Conservation (phyloP, 2,113 vertebrate species). For the Grammomys dolichurus region DNA sequence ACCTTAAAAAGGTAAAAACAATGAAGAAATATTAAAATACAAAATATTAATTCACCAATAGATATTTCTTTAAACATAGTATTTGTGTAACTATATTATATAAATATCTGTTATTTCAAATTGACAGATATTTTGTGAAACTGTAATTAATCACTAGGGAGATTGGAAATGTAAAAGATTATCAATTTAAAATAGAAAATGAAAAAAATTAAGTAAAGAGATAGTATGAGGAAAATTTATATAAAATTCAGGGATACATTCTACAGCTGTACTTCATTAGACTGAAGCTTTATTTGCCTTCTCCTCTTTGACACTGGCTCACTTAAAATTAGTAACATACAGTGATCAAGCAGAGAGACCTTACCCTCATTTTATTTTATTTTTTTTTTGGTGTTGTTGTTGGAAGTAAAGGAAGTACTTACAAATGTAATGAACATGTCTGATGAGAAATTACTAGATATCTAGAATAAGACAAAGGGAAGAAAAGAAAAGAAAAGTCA, state of each 20-base stretch:
- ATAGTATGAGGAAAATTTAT: background rate
- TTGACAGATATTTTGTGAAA: background rate
- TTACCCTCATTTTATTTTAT: background rate
- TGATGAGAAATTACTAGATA: constrained; percentile 83
- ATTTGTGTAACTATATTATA: background rate
- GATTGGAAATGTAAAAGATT: background rate
- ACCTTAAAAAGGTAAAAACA: background rate
- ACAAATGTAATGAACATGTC: constrained; percentile 87
- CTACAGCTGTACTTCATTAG: too few relatives aligned
- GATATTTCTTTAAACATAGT: background rate
- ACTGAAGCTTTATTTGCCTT: background rate
- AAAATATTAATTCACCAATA: background rate
- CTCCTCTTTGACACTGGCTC: background rate
- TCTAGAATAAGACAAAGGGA: constrained; percentile 81
- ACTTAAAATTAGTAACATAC: background rate
- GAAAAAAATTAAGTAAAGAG: background rate
- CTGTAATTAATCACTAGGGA: background rate
- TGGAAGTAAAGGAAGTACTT: constrained; percentile 75
- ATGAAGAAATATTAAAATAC: background rate
- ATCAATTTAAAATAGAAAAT: background rate
- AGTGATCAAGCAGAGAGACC: background rate
- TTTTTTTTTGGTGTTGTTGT: too few relatives aligned
- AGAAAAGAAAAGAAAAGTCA: background rate
- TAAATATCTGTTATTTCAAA: background rate
- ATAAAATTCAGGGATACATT: background rate